Evolutionary conservation across 2,113 vertebrate genomes (phyloP).

Genomic region (Gnathonemus echidnorhynchus): DNA sequence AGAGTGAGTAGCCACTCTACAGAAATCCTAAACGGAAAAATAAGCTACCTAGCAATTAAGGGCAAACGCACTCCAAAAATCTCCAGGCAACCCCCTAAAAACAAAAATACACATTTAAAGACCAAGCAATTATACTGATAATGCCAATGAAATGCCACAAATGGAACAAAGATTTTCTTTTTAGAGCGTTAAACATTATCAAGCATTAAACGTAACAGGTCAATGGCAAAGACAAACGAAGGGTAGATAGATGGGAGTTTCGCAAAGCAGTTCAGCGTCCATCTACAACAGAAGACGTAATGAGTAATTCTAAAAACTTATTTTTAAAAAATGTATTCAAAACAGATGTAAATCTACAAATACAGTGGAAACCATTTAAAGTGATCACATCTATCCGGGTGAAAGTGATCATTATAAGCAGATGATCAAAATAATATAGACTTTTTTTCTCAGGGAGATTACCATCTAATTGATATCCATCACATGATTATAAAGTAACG

Average conservation of each 20-base stretch:
- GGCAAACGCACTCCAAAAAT: not conserved
- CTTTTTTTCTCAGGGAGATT: not conserved
- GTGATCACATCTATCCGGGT: not conserved
- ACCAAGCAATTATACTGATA: not conserved
- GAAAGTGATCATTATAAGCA: not conserved
- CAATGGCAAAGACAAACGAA: not conserved
- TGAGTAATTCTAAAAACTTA: too few species aligned
- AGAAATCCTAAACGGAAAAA: not conserved
- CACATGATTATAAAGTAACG: not conserved
- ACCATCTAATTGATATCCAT: not conserved
- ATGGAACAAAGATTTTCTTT: not conserved
- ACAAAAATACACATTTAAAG: not conserved
- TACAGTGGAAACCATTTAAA: not conserved
- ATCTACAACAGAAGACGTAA: not conserved
- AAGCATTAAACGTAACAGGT: not conserved
- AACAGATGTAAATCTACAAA: not conserved
- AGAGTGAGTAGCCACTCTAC: not conserved
- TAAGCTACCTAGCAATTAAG: not conserved
- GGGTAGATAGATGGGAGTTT: not conserved
- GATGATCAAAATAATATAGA: not conserved
- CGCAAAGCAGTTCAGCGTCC: not conserved
- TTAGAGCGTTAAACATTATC: not conserved
- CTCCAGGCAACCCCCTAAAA: not conserved
- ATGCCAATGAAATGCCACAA: not conserved
- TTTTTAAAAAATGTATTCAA: not conserved